Evolutionary conservation across 2,888 invertebrate genomes (phyloP), one percentile per base, ranked within the genome.

Genomic region (Troides helena): DNA sequence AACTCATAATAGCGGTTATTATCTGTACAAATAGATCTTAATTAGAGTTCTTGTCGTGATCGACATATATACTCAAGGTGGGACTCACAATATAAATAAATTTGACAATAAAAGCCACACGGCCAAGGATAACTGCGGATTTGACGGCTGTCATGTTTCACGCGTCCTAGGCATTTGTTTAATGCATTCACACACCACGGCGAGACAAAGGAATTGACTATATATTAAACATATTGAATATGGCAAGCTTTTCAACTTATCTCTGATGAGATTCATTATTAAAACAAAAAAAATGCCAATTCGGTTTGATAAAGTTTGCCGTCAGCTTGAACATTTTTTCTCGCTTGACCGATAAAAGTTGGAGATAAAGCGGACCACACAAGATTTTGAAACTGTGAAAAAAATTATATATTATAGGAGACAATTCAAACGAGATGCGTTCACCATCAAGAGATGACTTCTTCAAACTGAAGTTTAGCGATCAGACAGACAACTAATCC

Each of bases 81-180:
- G 82, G 83, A 79, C 81, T 73, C 75, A 81, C 82, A 76, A 78
- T 85, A 71, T 69, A 69, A 70, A 75, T 70, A 72, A 74, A 73
- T 86, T 87, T 85, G 85, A 88, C 87, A 85, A 83, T 78, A 85
- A 74, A 62, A 75, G 72, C 73, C 84, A 72, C 72, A 68, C 76
- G 78, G 70, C 79, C 88, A 88, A 89, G 87, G 88, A 83, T 82
- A 83, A 81, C 80, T 69, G 73, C 76, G 70, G 76, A 72, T 76
- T 75, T 74, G 72, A 70, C 67, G 69, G 71, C 70, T 68, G 74
- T 77, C 84, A 84, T 85, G 86, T 76, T 66, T 74, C 62, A 76
- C 85, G 84, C 88, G 89, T 87, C 88, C 89, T 87, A 88, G 87
- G 83, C 85, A 88, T 89, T 88, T 86, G 77, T 74, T 78, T 56